phyloP scores from a whole-genome alignment of 2,888 invertebrate species.

The Heliconius charithonia region DNA sequence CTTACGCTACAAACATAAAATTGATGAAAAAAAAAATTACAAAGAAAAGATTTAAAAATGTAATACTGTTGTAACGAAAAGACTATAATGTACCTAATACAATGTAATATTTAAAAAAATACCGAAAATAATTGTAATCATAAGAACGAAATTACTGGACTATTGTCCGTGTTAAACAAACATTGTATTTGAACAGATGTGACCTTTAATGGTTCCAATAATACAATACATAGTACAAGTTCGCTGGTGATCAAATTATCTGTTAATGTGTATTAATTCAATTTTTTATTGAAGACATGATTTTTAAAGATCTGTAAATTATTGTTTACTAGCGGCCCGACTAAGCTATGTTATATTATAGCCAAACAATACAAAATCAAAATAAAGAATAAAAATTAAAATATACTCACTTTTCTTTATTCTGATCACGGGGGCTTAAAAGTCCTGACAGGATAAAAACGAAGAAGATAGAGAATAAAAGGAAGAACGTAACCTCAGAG shows the following conservation, averaged over 20 bases:
- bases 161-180: background rate
- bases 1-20: background rate
- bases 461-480: conserved; percentile 85
- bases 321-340: background rate
- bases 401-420: conserved; percentile 58
- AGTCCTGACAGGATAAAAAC: conserved; percentile 85
- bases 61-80: background rate
- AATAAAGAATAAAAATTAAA: background rate
- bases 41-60: background rate
- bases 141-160: background rate
- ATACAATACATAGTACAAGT: background rate
- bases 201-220: background rate
- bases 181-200: conserved; percentile 19
- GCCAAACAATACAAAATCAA: too few species aligned
- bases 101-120: background rate
- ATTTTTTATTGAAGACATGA: too few species aligned
- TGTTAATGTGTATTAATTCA: too few species aligned
- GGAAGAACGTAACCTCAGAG: conserved; percentile 88
- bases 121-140: background rate
- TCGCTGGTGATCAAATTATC: background rate
- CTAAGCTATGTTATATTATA: too few species aligned
- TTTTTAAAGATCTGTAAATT: background rate
- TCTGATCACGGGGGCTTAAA: conserved; percentile 68
- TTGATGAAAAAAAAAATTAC: background rate
- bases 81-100: background rate